Conservation (phyloP, 1,140 invertebrate species). For the Penaeus chinensis region DNA sequence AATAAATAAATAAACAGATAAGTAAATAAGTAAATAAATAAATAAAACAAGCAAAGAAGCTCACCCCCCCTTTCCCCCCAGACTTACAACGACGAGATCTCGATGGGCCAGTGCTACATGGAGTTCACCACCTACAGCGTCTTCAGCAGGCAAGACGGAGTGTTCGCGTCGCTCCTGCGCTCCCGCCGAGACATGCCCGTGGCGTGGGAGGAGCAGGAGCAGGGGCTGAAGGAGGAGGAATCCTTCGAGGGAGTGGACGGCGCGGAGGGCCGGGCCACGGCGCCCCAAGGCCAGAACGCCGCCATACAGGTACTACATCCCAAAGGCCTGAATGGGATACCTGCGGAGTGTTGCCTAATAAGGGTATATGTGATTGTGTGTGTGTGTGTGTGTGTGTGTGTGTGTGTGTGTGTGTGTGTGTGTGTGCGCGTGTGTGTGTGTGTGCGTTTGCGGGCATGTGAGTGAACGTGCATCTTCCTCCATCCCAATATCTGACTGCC, state of each 20-base stretch:
- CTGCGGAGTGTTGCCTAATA: too few species aligned
- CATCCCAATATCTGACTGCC: too few species aligned
- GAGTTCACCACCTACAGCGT: conserved; percentile 59
- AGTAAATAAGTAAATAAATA: too few species aligned
- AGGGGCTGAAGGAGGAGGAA: neutral
- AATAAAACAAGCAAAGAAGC: too few species aligned
- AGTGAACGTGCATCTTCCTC: too few species aligned
- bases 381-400: too few species aligned
- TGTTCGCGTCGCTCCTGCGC: conserved; percentile 31
- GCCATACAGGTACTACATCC: neutral
- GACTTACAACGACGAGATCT: conserved; percentile 58
- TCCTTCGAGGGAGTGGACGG: neutral
- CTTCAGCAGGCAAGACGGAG: conserved; percentile 56
- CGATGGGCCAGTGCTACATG: conserved; percentile 62
- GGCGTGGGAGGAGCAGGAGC: neutral
- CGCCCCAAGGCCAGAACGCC: neutral
- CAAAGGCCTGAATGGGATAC: too few species aligned
- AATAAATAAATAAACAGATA: too few species aligned
- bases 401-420: too few species aligned
- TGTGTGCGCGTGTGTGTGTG: too few species aligned
- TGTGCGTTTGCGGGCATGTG: too few species aligned
- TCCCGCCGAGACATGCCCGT: neutral
- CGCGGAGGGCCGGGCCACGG: neutral
- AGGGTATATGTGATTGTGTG: too few species aligned
- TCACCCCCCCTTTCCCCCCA: neutral